Evolutionary conservation across 2,113 vertebrate species (phyloP), one percentile per base, ranked within the genome.

Genomic region (Amblyopsis rosae): DNA sequence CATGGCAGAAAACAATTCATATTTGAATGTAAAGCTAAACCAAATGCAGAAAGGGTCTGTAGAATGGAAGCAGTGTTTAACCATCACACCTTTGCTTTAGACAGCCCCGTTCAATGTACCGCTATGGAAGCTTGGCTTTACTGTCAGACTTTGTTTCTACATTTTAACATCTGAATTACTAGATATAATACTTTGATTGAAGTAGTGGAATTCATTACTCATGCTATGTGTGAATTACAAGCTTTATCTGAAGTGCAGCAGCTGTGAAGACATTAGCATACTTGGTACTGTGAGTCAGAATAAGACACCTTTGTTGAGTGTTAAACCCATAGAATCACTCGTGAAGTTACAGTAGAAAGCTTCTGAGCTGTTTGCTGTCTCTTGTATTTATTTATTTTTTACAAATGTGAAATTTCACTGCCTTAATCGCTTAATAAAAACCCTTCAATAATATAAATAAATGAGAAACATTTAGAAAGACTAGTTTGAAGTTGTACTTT

Each of bases 231-330:
- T 65, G 66, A 82, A 87, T 76, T 77, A 66, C 63, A 46, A 45
- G 61, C 76, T 88, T 89, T 90, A 90, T 90, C 85, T 88, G 72
- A 85, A 88, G 76, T 76, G 71, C 8, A 56, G 84, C 89, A 90
- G 86, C 87, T 83, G 86, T 45, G 61, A 80, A 76, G 54, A 70
- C 72, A 84, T 86, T 82, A 80, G 82, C 89, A 82, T 84, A 81
- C 70, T 59, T 54, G 61, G 16, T 10, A 51, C 78, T 75, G 70
- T 11, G 69, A 83, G 75, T 82, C 70, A 73, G 58, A 73, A 81
- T 61, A 79, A 65, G 69, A 73, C 59, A 77, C 76, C 77, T 88
- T 83, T 81, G 82, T 82, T 77, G 32, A 80, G 77, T 73, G 77
- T 62, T 78, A 76, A 85, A 86, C 65, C 26, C 26, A 26, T 26